Evolutionary conservation across 2,797 vertebrate genomes (phyloP), one percentile per base, ranked within the genome.

Genomic region (Cottoperca gobio): DNA sequence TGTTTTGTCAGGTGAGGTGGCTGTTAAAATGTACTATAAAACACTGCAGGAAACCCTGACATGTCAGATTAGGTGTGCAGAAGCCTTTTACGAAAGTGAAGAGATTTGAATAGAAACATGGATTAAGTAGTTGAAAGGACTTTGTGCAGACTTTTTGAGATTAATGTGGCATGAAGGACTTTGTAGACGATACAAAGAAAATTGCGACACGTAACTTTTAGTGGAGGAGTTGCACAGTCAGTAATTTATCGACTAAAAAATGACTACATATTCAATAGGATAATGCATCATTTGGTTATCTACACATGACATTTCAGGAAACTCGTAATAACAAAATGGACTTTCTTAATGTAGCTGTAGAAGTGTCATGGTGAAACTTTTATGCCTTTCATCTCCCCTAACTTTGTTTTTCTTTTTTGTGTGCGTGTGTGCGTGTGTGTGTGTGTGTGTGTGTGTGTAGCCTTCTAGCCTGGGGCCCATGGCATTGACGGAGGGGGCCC

Each of bases 401-500:
- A 54, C 54, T 49, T 10, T 74, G 19, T 70, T 71, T n/a, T 61
- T 10, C 13, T 19, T 66, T 14, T 81, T n/a, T n/a, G n/a, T n/a
- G n/a, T n/a, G n/a, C n/a, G n/a, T n/a, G n/a, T n/a, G n/a, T n/a
- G n/a, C n/a, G n/a, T n/a, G n/a, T n/a, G n/a, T n/a, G n/a, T n/a
- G n/a, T n/a, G n/a, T n/a, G n/a, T n/a, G n/a, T n/a, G 14, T 75
- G 39, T 58, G 17, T 43, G n/a, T 80, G 4, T 78, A 99, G 98
- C 98, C 98, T 35, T 99, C 97, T 21, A 96, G 96, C 71, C 95
- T 99, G 87, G 98, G 98, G 71, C 97, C 98, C 76, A 99, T 99
- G 96, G 98, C 96, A 76, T 90, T 99, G 93, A 99, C 98, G 2
- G 98, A 99, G 89, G 97, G 97, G 73, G 98, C 97, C 1, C 94